Percentiles rank a stretch among this genome's conserved stretches.
These are phyloP conservation scores for Clarias magur DNA, from an alignment of 2,113 vertebrate genomes.

Conservation along the genomic window DNA sequence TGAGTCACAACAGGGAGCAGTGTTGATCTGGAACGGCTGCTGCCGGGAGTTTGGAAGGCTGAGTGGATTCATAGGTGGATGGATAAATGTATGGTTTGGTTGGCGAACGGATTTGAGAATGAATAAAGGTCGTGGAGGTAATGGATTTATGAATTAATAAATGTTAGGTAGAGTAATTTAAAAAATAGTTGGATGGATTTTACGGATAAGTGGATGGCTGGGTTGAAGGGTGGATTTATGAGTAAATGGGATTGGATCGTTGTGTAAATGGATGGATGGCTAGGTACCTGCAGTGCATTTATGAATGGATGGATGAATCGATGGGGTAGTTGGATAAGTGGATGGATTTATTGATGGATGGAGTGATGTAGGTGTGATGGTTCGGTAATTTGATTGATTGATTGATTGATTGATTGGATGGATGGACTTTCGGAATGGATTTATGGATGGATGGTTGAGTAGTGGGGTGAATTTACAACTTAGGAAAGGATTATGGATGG, in stretches of 20 bases:
- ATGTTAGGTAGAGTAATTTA: not conserved
- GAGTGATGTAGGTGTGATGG: not conserved
- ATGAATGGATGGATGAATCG: not conserved
- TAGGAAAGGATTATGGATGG: not conserved
- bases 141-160: not conserved
- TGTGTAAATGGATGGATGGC: not conserved
- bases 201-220: not conserved
- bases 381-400: not conserved
- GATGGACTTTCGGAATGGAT: too few species aligned
- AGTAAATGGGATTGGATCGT: not conserved
- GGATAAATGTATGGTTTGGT: not conserved
- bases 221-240: not conserved
- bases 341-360: not conserved
- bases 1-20: not conserved
- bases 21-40: not conserved
- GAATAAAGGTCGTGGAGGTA: not conserved
- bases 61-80: not conserved
- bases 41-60: not conserved
- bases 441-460: not conserved
- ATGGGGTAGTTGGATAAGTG: not conserved
- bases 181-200: not conserved
- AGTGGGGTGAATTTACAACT: not conserved
- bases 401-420: not conserved
- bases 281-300: not conserved
- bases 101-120: too few species aligned